Evolutionary conservation across 2,888 invertebrate genomes (phyloP).

Genomic region (Drosophila testacea): DNA sequence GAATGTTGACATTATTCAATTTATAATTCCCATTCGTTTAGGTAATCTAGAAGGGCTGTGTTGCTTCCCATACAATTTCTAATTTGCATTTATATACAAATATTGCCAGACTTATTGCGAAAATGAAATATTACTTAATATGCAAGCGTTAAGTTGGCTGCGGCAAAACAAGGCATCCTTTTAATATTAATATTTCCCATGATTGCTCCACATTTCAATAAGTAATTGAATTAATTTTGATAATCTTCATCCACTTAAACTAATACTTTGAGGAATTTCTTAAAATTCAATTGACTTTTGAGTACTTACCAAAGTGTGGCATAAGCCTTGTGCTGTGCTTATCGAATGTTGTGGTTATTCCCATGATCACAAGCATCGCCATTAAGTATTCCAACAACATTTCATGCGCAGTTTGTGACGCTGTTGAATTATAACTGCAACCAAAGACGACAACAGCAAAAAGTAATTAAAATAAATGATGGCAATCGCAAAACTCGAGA

Average conservation of each 20-base stretch:
- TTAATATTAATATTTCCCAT: too few species aligned
- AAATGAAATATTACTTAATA: not conserved
- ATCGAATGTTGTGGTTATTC: conserved; percentile 84
- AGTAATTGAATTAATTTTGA: not conserved
- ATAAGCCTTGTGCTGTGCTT: conserved; percentile 72
- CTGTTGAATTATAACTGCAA: conserved; percentile 78
- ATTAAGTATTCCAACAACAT: conserved; percentile 85
- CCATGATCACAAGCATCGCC: conserved; percentile 84
- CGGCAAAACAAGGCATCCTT: too few species aligned
- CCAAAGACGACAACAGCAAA: conserved; percentile 56
- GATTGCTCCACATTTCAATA: not conserved
- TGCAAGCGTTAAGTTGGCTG: too few species aligned
- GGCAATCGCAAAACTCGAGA: conserved; percentile 70
- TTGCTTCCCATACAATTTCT: not conserved
- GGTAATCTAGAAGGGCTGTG: not conserved
- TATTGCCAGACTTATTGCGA: not conserved
- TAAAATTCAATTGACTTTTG: conserved; percentile 7
- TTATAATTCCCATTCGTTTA: not conserved
- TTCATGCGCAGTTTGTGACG: conserved; percentile 84
- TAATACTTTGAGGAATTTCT: not conserved
- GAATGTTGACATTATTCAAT: too few species aligned
- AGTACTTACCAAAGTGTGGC: conserved; percentile 79
- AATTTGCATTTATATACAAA: not conserved
- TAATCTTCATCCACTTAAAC: not conserved
- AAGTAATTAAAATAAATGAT: conserved; percentile 81